Percentiles rank a stretch among this genome's conserved stretches.
These are phyloP conservation scores for Dexiosoma caninum DNA, from an alignment of 2,888 invertebrate species.

Conservation along the genomic window DNA sequence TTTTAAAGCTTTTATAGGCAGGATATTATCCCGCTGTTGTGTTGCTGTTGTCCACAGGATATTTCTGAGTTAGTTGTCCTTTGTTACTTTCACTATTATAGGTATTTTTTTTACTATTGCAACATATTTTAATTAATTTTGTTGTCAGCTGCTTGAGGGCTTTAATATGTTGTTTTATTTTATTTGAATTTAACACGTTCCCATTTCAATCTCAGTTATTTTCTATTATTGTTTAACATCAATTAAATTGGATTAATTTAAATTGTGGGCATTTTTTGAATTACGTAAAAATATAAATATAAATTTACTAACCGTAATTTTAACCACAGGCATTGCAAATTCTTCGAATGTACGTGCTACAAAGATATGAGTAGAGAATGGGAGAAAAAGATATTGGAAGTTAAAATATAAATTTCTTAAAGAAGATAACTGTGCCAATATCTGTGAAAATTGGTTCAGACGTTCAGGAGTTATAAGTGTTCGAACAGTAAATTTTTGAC, in stretches of 20 bases:
- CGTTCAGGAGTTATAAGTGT: no score
- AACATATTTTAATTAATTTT: conserved; percentile 19
- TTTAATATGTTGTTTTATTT: conserved; percentile 11
- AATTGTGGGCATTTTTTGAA: conserved; percentile 52
- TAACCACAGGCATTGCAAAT: conserved; percentile 16
- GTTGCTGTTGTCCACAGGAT: conserved; percentile 36
- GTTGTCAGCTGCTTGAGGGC: background rate
- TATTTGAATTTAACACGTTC: conserved; percentile 19
- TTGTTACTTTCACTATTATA: background rate
- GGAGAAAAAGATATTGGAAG: background rate
- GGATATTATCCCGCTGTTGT: conserved; percentile 54
- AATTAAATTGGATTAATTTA: conserved; percentile 36
- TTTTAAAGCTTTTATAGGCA: conserved; percentile 47
- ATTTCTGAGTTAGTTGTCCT: conserved; percentile 35
- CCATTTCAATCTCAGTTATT: background rate
- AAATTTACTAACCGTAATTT: conserved; percentile 32
- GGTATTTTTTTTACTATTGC: background rate
- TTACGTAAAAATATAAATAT: conserved; percentile 28
- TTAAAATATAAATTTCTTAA: no score
- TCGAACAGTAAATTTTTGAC: no score
- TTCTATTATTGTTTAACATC: background rate
- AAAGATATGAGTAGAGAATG: background rate
- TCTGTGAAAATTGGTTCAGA: no score
- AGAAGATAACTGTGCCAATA: no score
- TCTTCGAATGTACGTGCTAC: background rate